These are phyloP conservation scores for Ericerus pela DNA, from an alignment of 1,140 invertebrate species.

Conservation along the genomic window DNA sequence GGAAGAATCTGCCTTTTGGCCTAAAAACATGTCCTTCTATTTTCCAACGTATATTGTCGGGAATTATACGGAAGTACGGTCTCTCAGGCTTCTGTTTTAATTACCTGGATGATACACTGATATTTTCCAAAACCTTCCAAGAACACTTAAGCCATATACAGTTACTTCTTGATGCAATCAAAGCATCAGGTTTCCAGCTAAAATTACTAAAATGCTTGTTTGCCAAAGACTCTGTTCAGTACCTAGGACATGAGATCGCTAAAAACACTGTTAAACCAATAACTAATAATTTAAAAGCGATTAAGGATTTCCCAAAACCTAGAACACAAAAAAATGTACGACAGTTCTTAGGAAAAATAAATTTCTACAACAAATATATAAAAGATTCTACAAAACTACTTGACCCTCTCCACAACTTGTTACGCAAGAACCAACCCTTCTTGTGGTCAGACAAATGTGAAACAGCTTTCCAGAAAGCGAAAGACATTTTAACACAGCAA, in stretches of 20 bases:
- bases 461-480: too few species aligned
- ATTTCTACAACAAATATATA: conserved; percentile 25
- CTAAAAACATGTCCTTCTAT: too few species aligned
- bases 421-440: too few species aligned
- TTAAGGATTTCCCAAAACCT: conserved; percentile 26
- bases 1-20: conserved; percentile 27
- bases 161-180: too few species aligned
- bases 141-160: conserved; percentile 22
- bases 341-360: conserved; percentile 29
- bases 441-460: too few species aligned
- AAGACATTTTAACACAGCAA: too few species aligned
- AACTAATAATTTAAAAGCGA: conserved; percentile 28
- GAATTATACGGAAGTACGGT: conserved; percentile 15
- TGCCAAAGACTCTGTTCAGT: conserved; percentile 26
- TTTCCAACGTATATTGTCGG: too few species aligned
- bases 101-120: too few species aligned
- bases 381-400: background rate
- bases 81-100: conserved; percentile 15
- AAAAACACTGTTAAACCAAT: conserved; percentile 26
- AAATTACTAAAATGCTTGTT: conserved; percentile 29
- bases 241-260: conserved; percentile 27
- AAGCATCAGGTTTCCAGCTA: too few species aligned
- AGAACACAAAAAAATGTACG: conserved; percentile 21
- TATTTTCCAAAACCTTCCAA: conserved; percentile 20
- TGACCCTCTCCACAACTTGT: too few species aligned